Evolutionary conservation across 2,113 vertebrate genomes (phyloP), one percentile per base, ranked within the genome.

Genomic region (Cynocephalus volans): DNA sequence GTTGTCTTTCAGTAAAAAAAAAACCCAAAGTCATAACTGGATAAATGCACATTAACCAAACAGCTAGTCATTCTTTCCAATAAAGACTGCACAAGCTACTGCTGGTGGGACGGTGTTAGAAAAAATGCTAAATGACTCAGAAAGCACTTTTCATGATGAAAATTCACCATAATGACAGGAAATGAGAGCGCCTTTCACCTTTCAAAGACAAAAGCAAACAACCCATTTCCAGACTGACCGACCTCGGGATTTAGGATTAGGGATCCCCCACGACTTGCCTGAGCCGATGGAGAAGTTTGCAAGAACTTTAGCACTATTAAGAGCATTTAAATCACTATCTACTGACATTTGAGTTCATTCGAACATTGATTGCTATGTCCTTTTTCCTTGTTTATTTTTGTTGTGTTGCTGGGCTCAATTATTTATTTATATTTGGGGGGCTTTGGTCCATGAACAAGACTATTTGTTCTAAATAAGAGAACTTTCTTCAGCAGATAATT

Each of bases 291-390:
- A 2, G 0, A n/a, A 33, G 33, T 2, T 23, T 5, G 8, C 19
- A 26, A 48, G 10, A 19, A 14, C 17, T 45, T 41, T 5, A 12
- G 13, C 26, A 8, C 50, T 13, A 75, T n/a, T 15, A 11, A 21
- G 17, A 50, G 17, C 24, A 33, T 24, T 33, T 45, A 33, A 56
- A 23, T 19, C 4, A 31, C 54, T 17, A 31, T 13, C 48, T 36
- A 1, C 1, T 62, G 26, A 54, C 24, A 26, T 6, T 17, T 52
- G 64, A 8, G 18, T 60, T 80, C 41, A 12, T 48, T 3, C 5
- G 31, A 58, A 31, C 0, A 1, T 4, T 3, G 2, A 1, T 4
- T 3, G 2, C 28, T 7, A 8, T 3, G n/a, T 1, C 28, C 19
- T 11, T 21, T 18, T 21, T 56, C 54, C 23, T 24, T 8, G 24